These are phyloP conservation scores for Cheilosia pagana DNA, from an alignment of 2,888 invertebrate genomes.

Conservation along the genomic window DNA sequence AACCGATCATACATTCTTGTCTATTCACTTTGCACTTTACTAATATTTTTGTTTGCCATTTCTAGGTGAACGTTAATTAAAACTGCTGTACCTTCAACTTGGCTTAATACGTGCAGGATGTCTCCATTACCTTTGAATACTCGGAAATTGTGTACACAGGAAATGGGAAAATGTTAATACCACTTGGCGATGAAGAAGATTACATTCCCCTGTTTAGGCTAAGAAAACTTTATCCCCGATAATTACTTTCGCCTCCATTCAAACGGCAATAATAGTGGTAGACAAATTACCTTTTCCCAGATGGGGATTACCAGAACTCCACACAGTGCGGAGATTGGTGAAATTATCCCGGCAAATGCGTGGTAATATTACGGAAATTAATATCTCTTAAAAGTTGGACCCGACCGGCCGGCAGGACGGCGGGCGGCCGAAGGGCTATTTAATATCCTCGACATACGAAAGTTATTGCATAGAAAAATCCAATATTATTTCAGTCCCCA, in stretches of 20 bases:
- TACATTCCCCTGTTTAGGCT: slow-evolving; percentile 42
- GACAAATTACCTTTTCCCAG: slow-evolving; percentile 54
- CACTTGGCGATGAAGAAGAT: slow-evolving; percentile 35
- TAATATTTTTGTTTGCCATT: slow-evolving; percentile 22
- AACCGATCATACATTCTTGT: background rate
- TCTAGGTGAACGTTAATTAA: slow-evolving; percentile 35
- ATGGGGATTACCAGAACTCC: slow-evolving; percentile 30
- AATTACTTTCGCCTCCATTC: slow-evolving; percentile 57
- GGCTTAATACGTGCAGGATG: background rate
- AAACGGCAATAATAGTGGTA: slow-evolving; percentile 51
- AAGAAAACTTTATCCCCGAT: slow-evolving; percentile 60
- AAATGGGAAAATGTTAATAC: slow-evolving; percentile 46
- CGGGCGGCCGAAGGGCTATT: slow-evolving; percentile 43
- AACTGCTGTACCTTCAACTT: slow-evolving; percentile 5
- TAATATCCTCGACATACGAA: slow-evolving; percentile 47
- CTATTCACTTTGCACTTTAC: slow-evolving; percentile 26
- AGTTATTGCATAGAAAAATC: slow-evolving; percentile 47
- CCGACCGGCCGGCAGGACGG: no score
- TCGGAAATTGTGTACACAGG: slow-evolving; percentile 26
- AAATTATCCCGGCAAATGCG: slow-evolving; percentile 25
- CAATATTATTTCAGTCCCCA: slow-evolving; percentile 53
- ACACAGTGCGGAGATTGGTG: slow-evolving; percentile 6
- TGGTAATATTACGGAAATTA: slow-evolving; percentile 54
- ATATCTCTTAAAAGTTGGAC: slow-evolving; percentile 61
- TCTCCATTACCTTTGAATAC: slow-evolving; percentile 15